Percentiles rank a stretch among this genome's conserved stretches.
Conservation (phyloP, 2,797 vertebrate species). For the Pipistrellus pygmaeus region DNA sequence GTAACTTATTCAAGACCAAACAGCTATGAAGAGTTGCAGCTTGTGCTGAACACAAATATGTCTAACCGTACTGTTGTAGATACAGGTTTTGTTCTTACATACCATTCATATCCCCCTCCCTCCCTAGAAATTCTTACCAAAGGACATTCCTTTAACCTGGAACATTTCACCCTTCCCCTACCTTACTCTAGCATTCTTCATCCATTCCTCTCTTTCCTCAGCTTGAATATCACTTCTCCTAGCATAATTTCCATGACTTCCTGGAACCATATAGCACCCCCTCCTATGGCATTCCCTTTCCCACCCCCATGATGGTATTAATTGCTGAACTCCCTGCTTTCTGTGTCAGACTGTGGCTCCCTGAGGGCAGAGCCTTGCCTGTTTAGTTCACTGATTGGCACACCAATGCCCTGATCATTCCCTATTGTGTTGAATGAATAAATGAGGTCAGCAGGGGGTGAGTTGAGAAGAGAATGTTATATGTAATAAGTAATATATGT, state of each 20-base stretch:
- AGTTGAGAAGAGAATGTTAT: neutral
- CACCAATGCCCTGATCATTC: neutral
- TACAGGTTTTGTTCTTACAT: neutral
- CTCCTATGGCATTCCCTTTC: accelerated
- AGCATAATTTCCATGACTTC: neutral
- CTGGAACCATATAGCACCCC: neutral
- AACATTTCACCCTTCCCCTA: neutral
- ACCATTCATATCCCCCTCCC: too few relatives aligned
- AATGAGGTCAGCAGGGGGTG: neutral
- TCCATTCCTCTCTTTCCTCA: neutral
- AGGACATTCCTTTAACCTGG: neutral
- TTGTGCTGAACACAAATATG: neutral
- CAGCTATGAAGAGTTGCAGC: neutral
- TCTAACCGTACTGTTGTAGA: neutral
- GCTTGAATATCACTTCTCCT: neutral
- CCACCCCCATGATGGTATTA: neutral
- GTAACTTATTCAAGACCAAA: neutral
- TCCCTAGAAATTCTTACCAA: neutral
- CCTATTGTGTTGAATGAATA: neutral
- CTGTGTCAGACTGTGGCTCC: neutral
- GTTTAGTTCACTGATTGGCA: neutral
- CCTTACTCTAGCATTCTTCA: neutral
- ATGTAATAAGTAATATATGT: neutral
- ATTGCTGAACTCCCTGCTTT: neutral
- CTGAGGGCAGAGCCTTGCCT: neutral